phyloP scores from a whole-genome alignment of 2,797 vertebrate genomes.

The Lophotriccus pileatus region DNA sequence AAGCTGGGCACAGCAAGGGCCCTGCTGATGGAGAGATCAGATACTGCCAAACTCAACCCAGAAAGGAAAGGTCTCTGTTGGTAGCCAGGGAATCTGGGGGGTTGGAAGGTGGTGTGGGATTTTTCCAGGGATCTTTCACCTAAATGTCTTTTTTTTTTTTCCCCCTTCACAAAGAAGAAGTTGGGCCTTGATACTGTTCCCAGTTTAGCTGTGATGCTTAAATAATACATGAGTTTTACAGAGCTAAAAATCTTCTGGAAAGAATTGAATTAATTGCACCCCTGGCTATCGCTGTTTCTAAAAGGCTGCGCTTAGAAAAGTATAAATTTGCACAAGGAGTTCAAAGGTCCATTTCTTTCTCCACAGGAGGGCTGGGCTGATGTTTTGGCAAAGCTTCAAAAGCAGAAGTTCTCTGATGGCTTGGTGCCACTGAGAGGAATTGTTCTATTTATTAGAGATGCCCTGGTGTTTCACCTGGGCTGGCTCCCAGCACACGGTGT shows the following conservation, averaged over 20 bases:
- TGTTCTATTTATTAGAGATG: neutral
- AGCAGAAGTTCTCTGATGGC: neutral
- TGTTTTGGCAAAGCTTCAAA: neutral
- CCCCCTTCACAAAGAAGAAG: neutral
- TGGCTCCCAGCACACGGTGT: neutral
- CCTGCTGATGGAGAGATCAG: neutral
- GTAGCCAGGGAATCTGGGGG: neutral
- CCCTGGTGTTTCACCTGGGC: neutral
- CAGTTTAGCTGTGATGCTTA: neutral
- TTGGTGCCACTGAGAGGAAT: neutral
- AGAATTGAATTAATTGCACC: slow-evolving; percentile 43
- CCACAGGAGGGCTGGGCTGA: neutral
- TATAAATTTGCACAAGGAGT: neutral
- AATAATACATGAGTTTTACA: slow-evolving; percentile 23
- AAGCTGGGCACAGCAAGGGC: neutral
- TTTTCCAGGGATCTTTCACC: neutral
- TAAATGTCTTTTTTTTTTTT: neutral
- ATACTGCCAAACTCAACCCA: neutral
- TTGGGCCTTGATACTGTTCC: neutral
- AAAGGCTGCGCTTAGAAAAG: neutral
- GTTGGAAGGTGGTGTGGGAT: neutral
- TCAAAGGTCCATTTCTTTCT: neutral
- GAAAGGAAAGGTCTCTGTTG: neutral
- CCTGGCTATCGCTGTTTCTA: neutral
- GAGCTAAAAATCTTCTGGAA: slow-evolving; percentile 17